Base-by-base conservation (phyloP, 2,113 vertebrate genomes). In the Axis porcinus region DNA sequence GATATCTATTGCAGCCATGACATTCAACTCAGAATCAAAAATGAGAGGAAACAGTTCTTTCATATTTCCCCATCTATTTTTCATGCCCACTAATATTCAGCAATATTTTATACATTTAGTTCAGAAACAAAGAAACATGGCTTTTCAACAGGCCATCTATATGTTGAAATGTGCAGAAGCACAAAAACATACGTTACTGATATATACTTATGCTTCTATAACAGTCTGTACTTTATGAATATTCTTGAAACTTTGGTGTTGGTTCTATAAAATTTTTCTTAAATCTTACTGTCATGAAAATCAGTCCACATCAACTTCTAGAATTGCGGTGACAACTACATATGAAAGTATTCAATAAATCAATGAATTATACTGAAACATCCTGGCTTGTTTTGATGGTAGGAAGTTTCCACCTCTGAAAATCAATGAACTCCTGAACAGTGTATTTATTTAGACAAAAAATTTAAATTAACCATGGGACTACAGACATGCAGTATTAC, bases 361-460 rank as follows among this genome's bases (percentile, higher is more conserved):
- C 25, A 36, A 52, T 54, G 25, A 93, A 52, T 45, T 23, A 74
- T 28, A 17, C 21, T 40, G n/a, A 57, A 28, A 52, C 52, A 36
- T 9, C 23, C 28, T 43, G 52, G 64, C 2, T 54, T 40, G 14
- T 67, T 85, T 47, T 40, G 28, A 84, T 54, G 21, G 28, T 27
- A 7, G n/a, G 55, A 78, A 52, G 30, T 47, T 6, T 97, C 97
- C 60, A 91, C 7, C 55, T 96, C 0, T 54, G 70, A n/a, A 54
- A 96, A 43, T 90, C 10, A 21, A 60, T 40, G 52, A 12, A 47
- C 1, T 50, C 45, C 76, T 33, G 0, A 86, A 47, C 2, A 94
- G n/a, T 76, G 14, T 96, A 94, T 86, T 97, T 57, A 90, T 57
- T 57, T 45, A 94, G 57, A 70, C 33, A 85, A 92, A 95, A 95